Base-by-base conservation (phyloP, 2,113 vertebrate genomes). In the Phainopepla nitens region DNA sequence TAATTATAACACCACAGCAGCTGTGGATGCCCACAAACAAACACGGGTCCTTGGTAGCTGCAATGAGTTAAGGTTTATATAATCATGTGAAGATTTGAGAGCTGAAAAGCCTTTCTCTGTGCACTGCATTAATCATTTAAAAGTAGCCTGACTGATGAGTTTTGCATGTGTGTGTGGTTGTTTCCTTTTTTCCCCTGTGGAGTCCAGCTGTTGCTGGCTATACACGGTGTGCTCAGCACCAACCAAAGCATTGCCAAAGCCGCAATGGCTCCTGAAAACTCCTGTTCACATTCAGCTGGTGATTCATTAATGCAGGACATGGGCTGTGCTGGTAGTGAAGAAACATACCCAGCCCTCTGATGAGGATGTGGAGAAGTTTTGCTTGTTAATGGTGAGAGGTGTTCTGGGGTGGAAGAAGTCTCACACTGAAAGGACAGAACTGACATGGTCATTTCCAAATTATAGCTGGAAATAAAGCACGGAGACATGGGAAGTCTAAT, bases 21-120 rank as follows among this genome's bases (percentile, higher is more conserved):
- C 88, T 96, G 35, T 39, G 61, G 84, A 57, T 86, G 90, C 60
- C 88, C 96, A 69, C 88, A 89, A 93, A 96, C 65, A 95, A 69
- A 89, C 76, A 78, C 68, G 7, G 65, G 68, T 44, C 80, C 49
- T 77, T 0, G 0, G 47, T 49, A 75, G 64, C 82, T 89, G 76
- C 62, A 56, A 21, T 49, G 60, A 92, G 65, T 69, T 89, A 68
- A 89, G 85, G 80, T 82, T 97, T 96, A 92, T 94, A 60, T 92
- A 93, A 96, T 39, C 64, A 36, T 53, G 58, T 36, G 90, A 95
- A 88, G 79, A 92, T 66, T 36, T 73, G 51, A 92, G 76, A 94
- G 76, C 75, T 81, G 90, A 47, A 86, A 87, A 95, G 53, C 72
- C 41, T 90, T 92, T 81, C 53, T 33, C 64, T 83, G 47, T 77